Percentiles rank a stretch among this genome's conserved stretches.
Conservation (phyloP, 2,797 vertebrate genomes). For the Rhinoraja longicauda region DNA sequence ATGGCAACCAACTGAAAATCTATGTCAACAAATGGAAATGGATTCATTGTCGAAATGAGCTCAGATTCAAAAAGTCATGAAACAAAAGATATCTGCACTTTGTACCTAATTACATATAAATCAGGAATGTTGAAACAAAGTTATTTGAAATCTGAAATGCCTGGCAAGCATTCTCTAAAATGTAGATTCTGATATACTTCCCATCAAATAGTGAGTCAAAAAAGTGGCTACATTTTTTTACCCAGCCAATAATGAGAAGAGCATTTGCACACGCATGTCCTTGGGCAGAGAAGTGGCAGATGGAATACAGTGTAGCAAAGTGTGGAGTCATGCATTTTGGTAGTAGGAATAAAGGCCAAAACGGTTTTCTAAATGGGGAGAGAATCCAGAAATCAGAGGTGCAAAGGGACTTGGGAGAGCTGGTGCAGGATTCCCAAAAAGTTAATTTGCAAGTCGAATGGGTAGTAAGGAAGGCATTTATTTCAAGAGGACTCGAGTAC, state of each 20-base stretch:
- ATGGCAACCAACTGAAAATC: not conserved
- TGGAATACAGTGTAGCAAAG: too few relatives aligned
- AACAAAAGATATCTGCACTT: not conserved
- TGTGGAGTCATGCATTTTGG: too few relatives aligned
- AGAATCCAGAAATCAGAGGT: too few relatives aligned
- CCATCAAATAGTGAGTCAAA: not conserved
- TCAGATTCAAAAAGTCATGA: not conserved
- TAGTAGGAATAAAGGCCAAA: too few relatives aligned
- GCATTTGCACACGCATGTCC: not conserved
- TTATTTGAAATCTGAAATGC: not conserved
- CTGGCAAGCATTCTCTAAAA: not conserved
- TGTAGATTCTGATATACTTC: not conserved
- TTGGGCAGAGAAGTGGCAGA: too few relatives aligned
- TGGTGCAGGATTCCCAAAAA: too few relatives aligned
- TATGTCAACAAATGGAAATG: not conserved
- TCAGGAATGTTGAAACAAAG: not conserved
- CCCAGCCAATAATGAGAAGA: not conserved
- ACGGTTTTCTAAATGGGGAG: too few relatives aligned
- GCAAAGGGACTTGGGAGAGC: too few relatives aligned
- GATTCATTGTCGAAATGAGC: not conserved
- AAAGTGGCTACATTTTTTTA: not conserved
- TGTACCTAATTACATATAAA: not conserved
- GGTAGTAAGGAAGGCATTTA: too few relatives aligned
- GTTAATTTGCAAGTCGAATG: too few relatives aligned
- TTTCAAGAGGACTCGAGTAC: too few relatives aligned